phyloP scores from a whole-genome alignment of 1,140 invertebrate species.

The Thaumetopoea pityocampa region DNA sequence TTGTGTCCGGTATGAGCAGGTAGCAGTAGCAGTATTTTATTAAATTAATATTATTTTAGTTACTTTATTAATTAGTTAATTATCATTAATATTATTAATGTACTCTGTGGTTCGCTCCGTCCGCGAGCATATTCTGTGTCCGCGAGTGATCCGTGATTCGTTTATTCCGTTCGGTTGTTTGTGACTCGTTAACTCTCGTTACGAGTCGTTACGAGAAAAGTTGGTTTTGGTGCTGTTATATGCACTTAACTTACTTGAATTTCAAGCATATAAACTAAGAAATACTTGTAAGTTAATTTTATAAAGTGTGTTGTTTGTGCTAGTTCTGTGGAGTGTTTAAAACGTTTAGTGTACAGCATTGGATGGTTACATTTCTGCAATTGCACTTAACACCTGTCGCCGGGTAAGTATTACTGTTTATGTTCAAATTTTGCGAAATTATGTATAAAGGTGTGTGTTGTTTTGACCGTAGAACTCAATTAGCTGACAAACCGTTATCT shows the following conservation, averaged over 20 bases:
- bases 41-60: too few relatives aligned
- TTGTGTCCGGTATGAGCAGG: conserved; percentile 33
- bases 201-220: too few relatives aligned
- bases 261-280: conserved; percentile 5
- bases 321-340: conserved; percentile 24
- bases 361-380: conserved; percentile 22
- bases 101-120: too few relatives aligned
- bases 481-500: conserved; percentile 11
- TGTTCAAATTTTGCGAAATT: conserved; percentile 19
- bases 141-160: too few relatives aligned
- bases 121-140: too few relatives aligned
- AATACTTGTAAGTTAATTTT: conserved; percentile 11
- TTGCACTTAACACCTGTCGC: conserved; percentile 47
- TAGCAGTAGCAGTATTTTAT: too few relatives aligned
- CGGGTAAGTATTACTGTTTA: conserved; percentile 45
- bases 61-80: too few relatives aligned
- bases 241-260: conserved; percentile 24
- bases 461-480: not conserved
- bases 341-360: conserved; percentile 20
- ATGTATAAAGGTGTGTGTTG: conserved; percentile 1
- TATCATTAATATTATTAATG: too few relatives aligned
- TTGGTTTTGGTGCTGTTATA: conserved; percentile 19
- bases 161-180: too few relatives aligned
- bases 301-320: conserved; percentile 18
- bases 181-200: too few relatives aligned